These are phyloP conservation scores for Hermetia illucens DNA, from an alignment of 1,140 invertebrate genomes.

Conservation along the genomic window DNA sequence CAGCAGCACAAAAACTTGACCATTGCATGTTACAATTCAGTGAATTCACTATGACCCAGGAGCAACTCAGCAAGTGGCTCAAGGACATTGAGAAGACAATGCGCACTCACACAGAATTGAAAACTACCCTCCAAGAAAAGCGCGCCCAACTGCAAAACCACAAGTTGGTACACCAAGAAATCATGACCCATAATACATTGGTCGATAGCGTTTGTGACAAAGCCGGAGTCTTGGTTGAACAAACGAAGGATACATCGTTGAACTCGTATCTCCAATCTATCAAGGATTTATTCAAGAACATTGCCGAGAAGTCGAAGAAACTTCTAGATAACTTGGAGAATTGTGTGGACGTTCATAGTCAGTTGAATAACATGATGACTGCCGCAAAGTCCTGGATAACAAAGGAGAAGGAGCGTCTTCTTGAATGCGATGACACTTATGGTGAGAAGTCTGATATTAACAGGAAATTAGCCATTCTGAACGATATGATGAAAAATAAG, in stretches of 20 bases:
- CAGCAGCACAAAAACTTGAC: slow-evolving; percentile 65
- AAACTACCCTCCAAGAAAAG: slow-evolving; percentile 85
- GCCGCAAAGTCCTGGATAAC: slow-evolving; percentile 66
- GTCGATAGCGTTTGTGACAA: slow-evolving; percentile 86
- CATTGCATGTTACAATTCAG: slow-evolving; percentile 77
- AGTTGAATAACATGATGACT: slow-evolving; percentile 55
- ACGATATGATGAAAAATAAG: slow-evolving; percentile 52
- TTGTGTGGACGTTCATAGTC: slow-evolving; percentile 73
- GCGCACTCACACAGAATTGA: slow-evolving; percentile 80
- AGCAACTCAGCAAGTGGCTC: slow-evolving; percentile 85
- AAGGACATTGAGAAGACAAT: slow-evolving; percentile 82
- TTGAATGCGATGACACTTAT: slow-evolving; percentile 58
- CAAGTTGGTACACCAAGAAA: slow-evolving; percentile 89
- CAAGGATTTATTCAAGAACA: slow-evolving; percentile 75
- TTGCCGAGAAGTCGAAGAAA: slow-evolving; percentile 75
- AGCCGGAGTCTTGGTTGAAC: slow-evolving; percentile 75
- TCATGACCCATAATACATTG: slow-evolving; percentile 77
- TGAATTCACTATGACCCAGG: slow-evolving; percentile 76
- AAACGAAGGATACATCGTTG: slow-evolving; percentile 74
- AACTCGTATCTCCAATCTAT: slow-evolving; percentile 80
- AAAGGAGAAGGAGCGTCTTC: slow-evolving; percentile 57
- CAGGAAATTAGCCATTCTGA: slow-evolving; percentile 53
- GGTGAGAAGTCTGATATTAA: slow-evolving; percentile 70
- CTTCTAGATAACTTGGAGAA: slow-evolving; percentile 71
- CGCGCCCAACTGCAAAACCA: slow-evolving; percentile 87